These are phyloP conservation scores for Halcyon smyrnensis DNA, from an alignment of 2,797 vertebrate species.

Conservation along the genomic window DNA sequence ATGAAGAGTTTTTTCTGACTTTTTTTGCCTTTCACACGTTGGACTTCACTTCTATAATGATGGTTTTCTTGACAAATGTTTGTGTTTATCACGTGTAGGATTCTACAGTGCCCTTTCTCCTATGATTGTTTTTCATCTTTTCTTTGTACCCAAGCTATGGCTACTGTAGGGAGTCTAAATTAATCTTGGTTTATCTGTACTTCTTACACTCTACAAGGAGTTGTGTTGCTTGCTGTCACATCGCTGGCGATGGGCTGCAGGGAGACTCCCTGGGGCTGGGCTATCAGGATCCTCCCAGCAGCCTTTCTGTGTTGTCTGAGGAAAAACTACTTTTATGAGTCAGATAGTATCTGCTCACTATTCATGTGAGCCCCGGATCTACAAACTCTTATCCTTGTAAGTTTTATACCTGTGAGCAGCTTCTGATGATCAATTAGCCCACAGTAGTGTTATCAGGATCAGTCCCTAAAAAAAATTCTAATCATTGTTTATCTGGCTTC, in stretches of 20 bases:
- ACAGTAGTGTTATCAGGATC: not conserved
- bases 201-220: not conserved
- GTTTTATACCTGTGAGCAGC: not conserved
- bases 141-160: not conserved
- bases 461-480: not conserved
- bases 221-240: not conserved
- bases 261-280: not conserved
- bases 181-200: not conserved
- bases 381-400: not conserved
- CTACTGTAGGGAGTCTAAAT: not conserved
- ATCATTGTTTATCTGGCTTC: not conserved
- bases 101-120: not conserved
- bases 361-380: not conserved
- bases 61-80: not conserved
- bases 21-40: not conserved
- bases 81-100: not conserved
- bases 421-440: not conserved
- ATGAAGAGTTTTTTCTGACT: not conserved
- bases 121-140: not conserved
- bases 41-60: not conserved
- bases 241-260: fast-evolving
- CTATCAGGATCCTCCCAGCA: not conserved
- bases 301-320: not conserved
- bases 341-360: not conserved
- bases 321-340: not conserved